Evolutionary conservation across 2,888 invertebrate species (phyloP).

Genomic region (Camponotus fellah): DNA sequence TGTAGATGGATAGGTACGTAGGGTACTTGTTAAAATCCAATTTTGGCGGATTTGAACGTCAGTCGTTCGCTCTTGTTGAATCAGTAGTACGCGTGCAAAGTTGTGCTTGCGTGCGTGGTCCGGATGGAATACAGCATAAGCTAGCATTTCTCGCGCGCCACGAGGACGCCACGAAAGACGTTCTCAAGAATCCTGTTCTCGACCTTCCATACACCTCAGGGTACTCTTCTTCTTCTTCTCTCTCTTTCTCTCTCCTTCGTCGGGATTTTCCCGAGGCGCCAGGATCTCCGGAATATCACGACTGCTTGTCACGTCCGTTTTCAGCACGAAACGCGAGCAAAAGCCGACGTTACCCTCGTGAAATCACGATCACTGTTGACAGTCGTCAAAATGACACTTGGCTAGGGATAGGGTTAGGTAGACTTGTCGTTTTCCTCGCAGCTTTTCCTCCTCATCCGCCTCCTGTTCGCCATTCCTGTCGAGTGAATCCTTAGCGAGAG

Average conservation of each 20-base stretch:
- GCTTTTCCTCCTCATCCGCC: not conserved
- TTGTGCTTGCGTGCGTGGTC: conserved; percentile 22
- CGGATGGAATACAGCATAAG: conserved; percentile 33
- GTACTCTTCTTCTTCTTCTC: too few relatives aligned
- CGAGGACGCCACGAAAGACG: conserved; percentile 27
- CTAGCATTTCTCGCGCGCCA: conserved; percentile 32
- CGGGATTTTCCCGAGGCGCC: conserved; percentile 20
- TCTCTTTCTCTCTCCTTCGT: conserved; percentile 3
- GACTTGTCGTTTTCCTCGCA: conserved; percentile 6
- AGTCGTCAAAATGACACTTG: conserved; percentile 68
- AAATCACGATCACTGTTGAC: conserved; percentile 71
- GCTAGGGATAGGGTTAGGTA: conserved; percentile 64
- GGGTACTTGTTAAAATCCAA: conserved; percentile 55
- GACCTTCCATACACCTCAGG: conserved; percentile 3
- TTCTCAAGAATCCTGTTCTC: conserved; percentile 39
- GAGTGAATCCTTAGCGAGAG: conserved; percentile 33
- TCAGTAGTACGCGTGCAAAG: conserved; percentile 22
- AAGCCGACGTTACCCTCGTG: conserved; percentile 69
- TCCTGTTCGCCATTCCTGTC: conserved; percentile 14
- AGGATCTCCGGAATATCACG: conserved; percentile 67
- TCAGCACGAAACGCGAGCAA: conserved; percentile 63
- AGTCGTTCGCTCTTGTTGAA: conserved; percentile 49
- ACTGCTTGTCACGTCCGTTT: conserved; percentile 73
- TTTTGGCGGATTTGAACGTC: conserved; percentile 53
- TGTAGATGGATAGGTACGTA: not conserved